Evolutionary conservation across 2,113 vertebrate species (phyloP).

Genomic region (Lonchura striata): DNA sequence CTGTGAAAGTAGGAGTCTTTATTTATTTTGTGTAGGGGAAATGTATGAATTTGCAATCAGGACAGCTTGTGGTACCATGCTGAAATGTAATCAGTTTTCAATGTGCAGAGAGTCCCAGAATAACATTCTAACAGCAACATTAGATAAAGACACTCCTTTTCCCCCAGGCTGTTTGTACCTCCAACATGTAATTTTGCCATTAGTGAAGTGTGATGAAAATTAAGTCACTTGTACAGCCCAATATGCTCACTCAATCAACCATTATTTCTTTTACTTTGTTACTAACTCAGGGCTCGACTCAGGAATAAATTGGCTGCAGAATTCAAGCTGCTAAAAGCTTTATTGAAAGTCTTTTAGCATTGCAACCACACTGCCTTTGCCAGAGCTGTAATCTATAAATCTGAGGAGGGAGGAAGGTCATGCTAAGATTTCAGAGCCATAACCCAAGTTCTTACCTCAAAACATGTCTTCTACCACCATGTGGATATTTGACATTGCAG

Average conservation of each 20-base stretch:
- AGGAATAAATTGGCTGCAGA: not conserved
- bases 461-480: not conserved
- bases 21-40: conserved; percentile 10
- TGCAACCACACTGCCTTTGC: not conserved
- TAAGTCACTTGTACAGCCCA: conserved; percentile 7
- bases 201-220: conserved; percentile 42
- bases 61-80: not conserved
- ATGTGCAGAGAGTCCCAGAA: not conserved
- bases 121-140: conserved; percentile 8
- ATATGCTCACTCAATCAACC: not conserved
- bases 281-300: not conserved
- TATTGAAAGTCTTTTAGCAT: not conserved
- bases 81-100: conserved; percentile 16
- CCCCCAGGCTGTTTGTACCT: not conserved
- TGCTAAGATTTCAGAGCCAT: not conserved
- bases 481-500: not conserved
- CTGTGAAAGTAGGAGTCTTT: not conserved
- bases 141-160: not conserved
- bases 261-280: not conserved
- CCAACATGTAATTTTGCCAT: conserved; percentile 18
- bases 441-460: not conserved
- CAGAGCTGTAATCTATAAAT: not conserved
- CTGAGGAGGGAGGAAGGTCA: not conserved
- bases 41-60: not conserved
- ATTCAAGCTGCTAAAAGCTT: conserved; percentile 28